A percentile compares a stretch with the other conserved stretches of the same genome.
These are phyloP conservation scores for Drosophila greeni DNA, from an alignment of 2,888 invertebrate species.

Conservation along the genomic window DNA sequence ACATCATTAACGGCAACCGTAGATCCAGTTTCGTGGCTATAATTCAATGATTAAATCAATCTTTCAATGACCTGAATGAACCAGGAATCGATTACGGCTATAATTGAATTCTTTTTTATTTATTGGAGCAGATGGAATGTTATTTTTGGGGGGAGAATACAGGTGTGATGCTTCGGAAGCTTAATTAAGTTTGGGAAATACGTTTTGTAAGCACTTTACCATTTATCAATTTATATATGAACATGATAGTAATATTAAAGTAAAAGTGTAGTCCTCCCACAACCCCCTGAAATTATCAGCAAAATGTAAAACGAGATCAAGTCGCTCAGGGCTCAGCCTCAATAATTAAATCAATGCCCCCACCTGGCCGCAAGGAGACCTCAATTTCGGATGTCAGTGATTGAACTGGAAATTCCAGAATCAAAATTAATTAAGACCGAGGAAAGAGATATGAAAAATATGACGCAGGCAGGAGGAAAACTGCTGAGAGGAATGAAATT, in stretches of 20 bases:
- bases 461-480: conserved; percentile 21
- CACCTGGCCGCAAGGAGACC: conserved; percentile 26
- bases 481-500: conserved; percentile 30
- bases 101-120: conserved; percentile 6
- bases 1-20: conserved; percentile 13
- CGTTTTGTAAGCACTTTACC: too few relatives aligned
- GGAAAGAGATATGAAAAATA: conserved; percentile 22
- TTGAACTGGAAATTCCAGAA: conserved; percentile 34
- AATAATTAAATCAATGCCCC: conserved; percentile 29
- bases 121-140: not conserved
- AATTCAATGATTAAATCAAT: conserved; percentile 37
- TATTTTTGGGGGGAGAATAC: not conserved
- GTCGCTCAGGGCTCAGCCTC: conserved; percentile 6
- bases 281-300: not conserved
- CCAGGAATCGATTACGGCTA: conserved; percentile 18
- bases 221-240: too few relatives aligned
- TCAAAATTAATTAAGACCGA: conserved; percentile 28
- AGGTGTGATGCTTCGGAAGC: not conserved
- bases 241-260: not conserved
- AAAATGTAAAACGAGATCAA: conserved; percentile 7
- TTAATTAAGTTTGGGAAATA: too few relatives aligned
- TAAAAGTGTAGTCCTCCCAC: too few relatives aligned
- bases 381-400: conserved; percentile 26
- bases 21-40: conserved; percentile 15
- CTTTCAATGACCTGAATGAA: conserved; percentile 25